Evolutionary conservation across 2,113 vertebrate species (phyloP).

Genomic region (Caranx ignobilis): DNA sequence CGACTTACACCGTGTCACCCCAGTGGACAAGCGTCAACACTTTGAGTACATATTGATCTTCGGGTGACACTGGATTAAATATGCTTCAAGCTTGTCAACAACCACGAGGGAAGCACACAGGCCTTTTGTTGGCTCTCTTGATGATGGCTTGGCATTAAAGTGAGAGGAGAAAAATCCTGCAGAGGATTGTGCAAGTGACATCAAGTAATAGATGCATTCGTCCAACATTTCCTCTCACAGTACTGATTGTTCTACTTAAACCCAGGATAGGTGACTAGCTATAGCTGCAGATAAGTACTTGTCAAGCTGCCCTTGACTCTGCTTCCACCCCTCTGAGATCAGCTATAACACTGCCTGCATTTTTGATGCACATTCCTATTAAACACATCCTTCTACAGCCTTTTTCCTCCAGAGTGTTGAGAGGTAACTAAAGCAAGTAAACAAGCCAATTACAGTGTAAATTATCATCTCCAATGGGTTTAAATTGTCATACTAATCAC

Average conservation of each 20-base stretch:
- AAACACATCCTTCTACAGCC: no score
- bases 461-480: no score
- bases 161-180: constrained; percentile 28
- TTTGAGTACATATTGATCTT: constrained; percentile 76
- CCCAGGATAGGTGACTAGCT: no score
- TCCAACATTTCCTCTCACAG: not conserved
- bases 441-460: no score
- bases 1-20: constrained; percentile 44
- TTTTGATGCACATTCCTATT: no score
- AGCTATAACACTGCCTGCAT: no score
- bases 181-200: not conserved
- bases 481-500: no score
- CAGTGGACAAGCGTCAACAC: constrained; percentile 65
- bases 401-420: no score
- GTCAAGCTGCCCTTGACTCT: no score
- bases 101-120: constrained; percentile 18
- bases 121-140: constrained; percentile 22
- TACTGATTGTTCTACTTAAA: not conserved
- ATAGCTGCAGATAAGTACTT: no score
- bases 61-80: constrained; percentile 77
- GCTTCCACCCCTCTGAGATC: no score
- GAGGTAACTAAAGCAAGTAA: no score
- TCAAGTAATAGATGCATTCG: not conserved
- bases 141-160: constrained; percentile 36
- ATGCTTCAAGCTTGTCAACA: constrained; percentile 71